Percentiles rank a stretch among this genome's conserved stretches.
Conservation (phyloP, 2,888 invertebrate species). For the Cheilosia pagana region DNA sequence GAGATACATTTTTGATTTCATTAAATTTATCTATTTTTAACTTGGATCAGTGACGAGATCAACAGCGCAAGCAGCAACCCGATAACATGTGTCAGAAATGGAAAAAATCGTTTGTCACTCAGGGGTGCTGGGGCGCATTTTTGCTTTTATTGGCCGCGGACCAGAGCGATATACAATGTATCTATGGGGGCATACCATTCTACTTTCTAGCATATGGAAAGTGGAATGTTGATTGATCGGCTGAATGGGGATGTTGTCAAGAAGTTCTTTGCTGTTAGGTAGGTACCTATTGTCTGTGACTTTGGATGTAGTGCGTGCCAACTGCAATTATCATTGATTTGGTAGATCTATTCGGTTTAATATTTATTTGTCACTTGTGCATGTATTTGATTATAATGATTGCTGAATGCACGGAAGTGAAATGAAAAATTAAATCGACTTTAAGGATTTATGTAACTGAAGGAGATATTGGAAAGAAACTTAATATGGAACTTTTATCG, state of each 20-base stretch:
- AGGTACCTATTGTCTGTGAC: background rate
- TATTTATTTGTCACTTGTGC: too few species aligned
- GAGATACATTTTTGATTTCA: slow-evolving; percentile 13
- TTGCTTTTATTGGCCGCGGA: slow-evolving; percentile 27
- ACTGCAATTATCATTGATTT: too few species aligned
- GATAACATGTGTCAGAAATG: slow-evolving; percentile 39
- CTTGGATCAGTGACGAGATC: slow-evolving; percentile 2
- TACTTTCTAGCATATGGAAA: slow-evolving; percentile 39
- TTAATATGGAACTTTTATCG: too few species aligned
- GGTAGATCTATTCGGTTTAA: too few species aligned
- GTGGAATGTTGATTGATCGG: slow-evolving; percentile 44
- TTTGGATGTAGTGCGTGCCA: background rate
- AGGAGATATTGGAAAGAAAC: too few species aligned
- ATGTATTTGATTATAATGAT: too few species aligned
- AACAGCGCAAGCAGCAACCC: slow-evolving; percentile 6
- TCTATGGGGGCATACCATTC: slow-evolving; percentile 46
- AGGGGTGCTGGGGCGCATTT: slow-evolving; percentile 25
- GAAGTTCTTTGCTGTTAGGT: background rate
- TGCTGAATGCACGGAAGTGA: too few species aligned
- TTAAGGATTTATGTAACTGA: too few species aligned
- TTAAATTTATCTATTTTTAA: slow-evolving; percentile 31
- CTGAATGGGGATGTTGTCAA: slow-evolving; percentile 27
- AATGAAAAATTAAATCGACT: too few species aligned
- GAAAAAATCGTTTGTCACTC: slow-evolving; percentile 33
- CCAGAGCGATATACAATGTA: slow-evolving; percentile 34